These are phyloP conservation scores for Drosophila austrosaltans DNA, from an alignment of 2,888 invertebrate species.

Conservation along the genomic window DNA sequence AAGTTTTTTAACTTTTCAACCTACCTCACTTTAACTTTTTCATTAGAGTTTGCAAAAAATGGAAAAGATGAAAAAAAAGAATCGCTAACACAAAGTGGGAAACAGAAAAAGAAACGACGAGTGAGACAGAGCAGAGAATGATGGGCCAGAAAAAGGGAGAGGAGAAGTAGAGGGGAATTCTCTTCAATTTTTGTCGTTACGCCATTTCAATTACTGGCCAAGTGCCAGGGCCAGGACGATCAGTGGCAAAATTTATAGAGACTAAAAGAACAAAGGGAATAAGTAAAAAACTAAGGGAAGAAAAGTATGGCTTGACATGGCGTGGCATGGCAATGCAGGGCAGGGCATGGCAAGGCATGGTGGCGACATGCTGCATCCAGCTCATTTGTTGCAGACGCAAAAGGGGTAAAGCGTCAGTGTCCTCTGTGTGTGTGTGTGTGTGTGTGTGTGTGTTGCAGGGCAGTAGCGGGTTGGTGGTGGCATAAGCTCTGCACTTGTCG, in stretches of 20 bases:
- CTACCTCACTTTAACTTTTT: conserved; percentile 71
- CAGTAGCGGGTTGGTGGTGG: not conserved
- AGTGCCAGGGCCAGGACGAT: conserved; percentile 69
- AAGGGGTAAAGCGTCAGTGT: conserved; percentile 2
- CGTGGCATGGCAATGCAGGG: conserved; percentile 1
- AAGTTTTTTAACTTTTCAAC: conserved; percentile 26
- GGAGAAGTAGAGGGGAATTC: conserved; percentile 48
- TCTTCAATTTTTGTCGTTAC: conserved; percentile 74
- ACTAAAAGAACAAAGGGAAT: conserved; percentile 73
- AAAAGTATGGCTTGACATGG: conserved; percentile 19
- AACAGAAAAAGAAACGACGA: not conserved
- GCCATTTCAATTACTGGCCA: conserved; percentile 79
- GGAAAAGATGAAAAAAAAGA: conserved; percentile 1
- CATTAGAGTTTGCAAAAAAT: conserved; percentile 41
- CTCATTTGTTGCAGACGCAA: conserved; percentile 70
- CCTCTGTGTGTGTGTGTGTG: not conserved
- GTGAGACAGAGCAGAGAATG: not conserved
- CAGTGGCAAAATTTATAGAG: conserved; percentile 72
- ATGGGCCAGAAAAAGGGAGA: conserved; percentile 1
- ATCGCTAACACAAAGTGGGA: conserved; percentile 3
- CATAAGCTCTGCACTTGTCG: conserved; percentile 67
- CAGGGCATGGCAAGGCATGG: conserved; percentile 17
- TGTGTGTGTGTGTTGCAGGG: no score
- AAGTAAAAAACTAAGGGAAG: conserved; percentile 54
- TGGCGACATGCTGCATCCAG: conserved; percentile 60